Evolutionary conservation across 2,113 vertebrate species (phyloP).

Genomic region (Corvus hawaiiensis): DNA sequence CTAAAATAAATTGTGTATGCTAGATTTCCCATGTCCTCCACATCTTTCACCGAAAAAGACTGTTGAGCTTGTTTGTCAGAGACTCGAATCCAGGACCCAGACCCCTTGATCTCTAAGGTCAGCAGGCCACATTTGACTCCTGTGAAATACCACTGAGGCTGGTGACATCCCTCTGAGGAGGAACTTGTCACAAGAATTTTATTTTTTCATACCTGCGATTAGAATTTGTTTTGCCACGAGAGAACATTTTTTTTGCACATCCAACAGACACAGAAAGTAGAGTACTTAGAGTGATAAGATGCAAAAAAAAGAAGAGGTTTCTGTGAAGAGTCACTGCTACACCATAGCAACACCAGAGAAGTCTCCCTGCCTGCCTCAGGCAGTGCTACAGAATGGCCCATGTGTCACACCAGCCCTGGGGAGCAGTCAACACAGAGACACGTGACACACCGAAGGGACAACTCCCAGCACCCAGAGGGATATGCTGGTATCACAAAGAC

Average conservation of each 20-base stretch:
- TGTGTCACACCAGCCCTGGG: not conserved
- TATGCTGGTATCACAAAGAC: not conserved
- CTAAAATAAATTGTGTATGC: not conserved
- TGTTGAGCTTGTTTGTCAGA: not conserved
- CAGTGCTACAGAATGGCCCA: not conserved
- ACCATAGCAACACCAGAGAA: not conserved
- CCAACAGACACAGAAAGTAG: not conserved
- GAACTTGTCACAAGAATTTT: not conserved
- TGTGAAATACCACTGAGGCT: not conserved
- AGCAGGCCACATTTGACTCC: rapidly evolving
- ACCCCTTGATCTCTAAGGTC: not conserved
- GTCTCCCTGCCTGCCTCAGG: not conserved
- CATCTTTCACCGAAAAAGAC: not conserved
- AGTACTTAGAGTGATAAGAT: not conserved
- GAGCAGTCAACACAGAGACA: not conserved
- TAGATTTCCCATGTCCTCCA: not conserved
- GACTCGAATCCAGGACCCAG: not conserved
- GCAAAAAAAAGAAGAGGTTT: not conserved
- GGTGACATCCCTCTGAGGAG: not conserved
- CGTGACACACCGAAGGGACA: rapidly evolving
- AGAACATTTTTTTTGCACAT: not conserved
- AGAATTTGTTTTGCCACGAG: not conserved
- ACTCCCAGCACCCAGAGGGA: not conserved
- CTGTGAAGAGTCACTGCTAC: not conserved
- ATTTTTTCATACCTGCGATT: not conserved